phyloP scores from a whole-genome alignment of 1,140 invertebrate species.

The Papilio polyxenes region DNA sequence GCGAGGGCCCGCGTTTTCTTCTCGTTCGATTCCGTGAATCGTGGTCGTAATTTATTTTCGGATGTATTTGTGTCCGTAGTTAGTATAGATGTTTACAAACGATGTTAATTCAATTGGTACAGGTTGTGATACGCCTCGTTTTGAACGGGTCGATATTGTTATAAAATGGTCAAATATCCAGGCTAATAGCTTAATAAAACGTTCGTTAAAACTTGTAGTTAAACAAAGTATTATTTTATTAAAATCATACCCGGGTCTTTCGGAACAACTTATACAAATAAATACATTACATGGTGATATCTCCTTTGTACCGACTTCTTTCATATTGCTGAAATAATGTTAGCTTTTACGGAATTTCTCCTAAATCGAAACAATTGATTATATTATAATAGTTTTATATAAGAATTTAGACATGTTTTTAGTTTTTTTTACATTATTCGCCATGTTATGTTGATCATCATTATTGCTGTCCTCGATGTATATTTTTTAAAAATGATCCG shows the following conservation, averaged over 20 bases:
- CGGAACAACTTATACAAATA: slow-evolving; percentile 76
- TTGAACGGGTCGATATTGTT: slow-evolving; percentile 80
- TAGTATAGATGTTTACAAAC: slow-evolving; percentile 80
- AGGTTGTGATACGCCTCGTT: slow-evolving; percentile 81
- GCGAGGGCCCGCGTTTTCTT: slow-evolving; percentile 72
- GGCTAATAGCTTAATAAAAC: slow-evolving; percentile 79
- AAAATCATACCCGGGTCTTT: slow-evolving; percentile 76
- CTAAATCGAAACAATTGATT: slow-evolving; percentile 54
- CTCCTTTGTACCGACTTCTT: slow-evolving; percentile 71
- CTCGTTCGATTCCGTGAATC: slow-evolving; percentile 80
- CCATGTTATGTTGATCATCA: slow-evolving; percentile 31
- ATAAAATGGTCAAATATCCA: slow-evolving; percentile 79
- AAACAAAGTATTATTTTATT: slow-evolving; percentile 79
- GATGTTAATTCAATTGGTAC: slow-evolving; percentile 81
- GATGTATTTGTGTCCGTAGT: slow-evolving; percentile 79
- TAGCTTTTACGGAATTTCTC: slow-evolving; percentile 66
- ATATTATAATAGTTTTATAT: slow-evolving; percentile 53
- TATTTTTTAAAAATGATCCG: neutral
- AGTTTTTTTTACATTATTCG: slow-evolving; percentile 21
- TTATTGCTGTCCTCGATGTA: slow-evolving; percentile 36
- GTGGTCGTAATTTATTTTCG: slow-evolving; percentile 78
- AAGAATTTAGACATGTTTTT: slow-evolving; percentile 17
- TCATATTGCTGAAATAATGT: slow-evolving; percentile 69
- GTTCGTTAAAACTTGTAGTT: slow-evolving; percentile 80
- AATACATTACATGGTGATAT: slow-evolving; percentile 71